phyloP scores from a whole-genome alignment of 2,113 vertebrate genomes.

The Aegotheles bennettii region DNA sequence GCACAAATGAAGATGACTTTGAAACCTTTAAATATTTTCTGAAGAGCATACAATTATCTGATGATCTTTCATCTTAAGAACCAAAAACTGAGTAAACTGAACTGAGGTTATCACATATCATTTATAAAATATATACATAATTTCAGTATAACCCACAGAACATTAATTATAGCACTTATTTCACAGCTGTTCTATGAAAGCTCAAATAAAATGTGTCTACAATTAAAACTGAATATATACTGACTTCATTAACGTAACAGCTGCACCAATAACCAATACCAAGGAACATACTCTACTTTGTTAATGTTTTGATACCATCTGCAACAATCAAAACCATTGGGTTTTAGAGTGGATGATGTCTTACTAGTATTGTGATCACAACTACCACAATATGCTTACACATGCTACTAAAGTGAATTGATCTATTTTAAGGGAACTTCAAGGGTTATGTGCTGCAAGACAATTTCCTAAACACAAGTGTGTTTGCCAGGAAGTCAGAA shows the following conservation, averaged over 20 bases:
- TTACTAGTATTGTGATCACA: neutral
- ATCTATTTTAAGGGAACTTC: neutral
- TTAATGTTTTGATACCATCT: constrained; percentile 37
- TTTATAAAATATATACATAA: neutral
- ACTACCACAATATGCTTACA: neutral
- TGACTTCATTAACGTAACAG: constrained; percentile 69
- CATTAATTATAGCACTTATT: constrained; percentile 45
- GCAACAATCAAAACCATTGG: constrained; percentile 13
- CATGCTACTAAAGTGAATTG: neutral
- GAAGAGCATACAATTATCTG: neutral
- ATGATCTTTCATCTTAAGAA: neutral
- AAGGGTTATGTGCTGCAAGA: neutral
- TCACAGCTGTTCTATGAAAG: constrained; percentile 54
- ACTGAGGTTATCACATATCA: neutral
- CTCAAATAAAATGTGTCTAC: constrained; percentile 64
- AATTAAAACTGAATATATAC: constrained; percentile 62
- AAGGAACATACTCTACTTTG: constrained; percentile 25
- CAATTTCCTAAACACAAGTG: neutral
- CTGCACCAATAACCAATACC: constrained; percentile 57
- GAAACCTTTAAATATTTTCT: neutral
- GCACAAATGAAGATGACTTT: neutral
- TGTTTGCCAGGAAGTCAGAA: neutral
- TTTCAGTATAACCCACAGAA: constrained; percentile 29
- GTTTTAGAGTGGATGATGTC: neutral
- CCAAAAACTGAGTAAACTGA: neutral